Conservation (phyloP, 1,140 invertebrate species). For the Kradibia gibbosae region DNA sequence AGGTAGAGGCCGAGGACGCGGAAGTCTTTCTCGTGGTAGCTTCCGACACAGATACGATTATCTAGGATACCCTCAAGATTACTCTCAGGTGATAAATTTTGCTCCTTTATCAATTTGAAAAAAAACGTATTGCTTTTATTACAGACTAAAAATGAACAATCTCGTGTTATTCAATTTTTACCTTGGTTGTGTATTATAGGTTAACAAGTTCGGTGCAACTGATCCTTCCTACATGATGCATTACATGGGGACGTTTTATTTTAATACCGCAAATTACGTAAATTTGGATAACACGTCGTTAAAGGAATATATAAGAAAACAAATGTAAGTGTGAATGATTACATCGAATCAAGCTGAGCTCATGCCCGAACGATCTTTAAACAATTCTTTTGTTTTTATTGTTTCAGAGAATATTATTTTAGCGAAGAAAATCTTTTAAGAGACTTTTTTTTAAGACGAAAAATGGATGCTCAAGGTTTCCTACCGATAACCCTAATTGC, state of each 20-base stretch:
- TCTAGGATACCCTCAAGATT: slow-evolving; percentile 71
- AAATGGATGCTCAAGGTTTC: slow-evolving; percentile 96
- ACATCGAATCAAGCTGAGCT: neutral
- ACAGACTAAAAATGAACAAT: too few species aligned
- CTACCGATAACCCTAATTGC: slow-evolving; percentile 94
- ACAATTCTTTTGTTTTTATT: slow-evolving; percentile 51
- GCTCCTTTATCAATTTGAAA: too few species aligned
- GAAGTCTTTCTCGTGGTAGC: slow-evolving; percentile 56
- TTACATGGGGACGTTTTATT: slow-evolving; percentile 78
- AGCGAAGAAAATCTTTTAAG: slow-evolving; percentile 95
- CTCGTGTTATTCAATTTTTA: neutral
- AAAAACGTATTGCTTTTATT: too few species aligned
- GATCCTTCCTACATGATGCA: slow-evolving; percentile 74
- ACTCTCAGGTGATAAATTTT: slow-evolving; percentile 67
- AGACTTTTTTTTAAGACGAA: slow-evolving; percentile 96
- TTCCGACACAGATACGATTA: slow-evolving; percentile 70
- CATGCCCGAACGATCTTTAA: neutral
- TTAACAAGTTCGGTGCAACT: slow-evolving; percentile 22
- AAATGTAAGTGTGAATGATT: slow-evolving; percentile 78
- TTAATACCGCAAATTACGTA: slow-evolving; percentile 71
- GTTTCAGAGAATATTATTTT: slow-evolving; percentile 98
- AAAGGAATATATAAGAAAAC: slow-evolving; percentile 86
- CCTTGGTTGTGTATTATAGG: neutral
- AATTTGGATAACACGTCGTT: slow-evolving; percentile 75
- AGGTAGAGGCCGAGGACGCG: slow-evolving; percentile 63